Conservation (phyloP, 2,797 vertebrate species). For the Tapera naevia region DNA sequence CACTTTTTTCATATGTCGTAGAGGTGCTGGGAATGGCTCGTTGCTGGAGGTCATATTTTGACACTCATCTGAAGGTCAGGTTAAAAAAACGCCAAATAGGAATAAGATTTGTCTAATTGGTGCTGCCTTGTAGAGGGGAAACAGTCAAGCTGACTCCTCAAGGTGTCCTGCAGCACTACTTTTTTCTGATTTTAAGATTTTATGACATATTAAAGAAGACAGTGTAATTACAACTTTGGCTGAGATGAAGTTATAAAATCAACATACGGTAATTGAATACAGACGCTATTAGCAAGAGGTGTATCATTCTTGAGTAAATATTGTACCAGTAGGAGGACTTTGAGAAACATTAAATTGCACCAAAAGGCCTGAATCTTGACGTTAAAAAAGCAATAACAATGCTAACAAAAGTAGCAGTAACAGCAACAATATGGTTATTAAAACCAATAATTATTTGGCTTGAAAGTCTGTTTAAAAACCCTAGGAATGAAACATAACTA, state of each 20-base stretch:
- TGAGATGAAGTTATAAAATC: slow-evolving; percentile 45
- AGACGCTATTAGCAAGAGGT: slow-evolving; percentile 19
- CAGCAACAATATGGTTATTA: slow-evolving; percentile 12
- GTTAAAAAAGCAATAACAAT: slow-evolving; percentile 15
- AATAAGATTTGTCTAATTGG: slow-evolving; percentile 31
- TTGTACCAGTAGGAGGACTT: not conserved
- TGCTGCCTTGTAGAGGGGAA: not conserved
- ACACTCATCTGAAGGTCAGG: slow-evolving; percentile 35
- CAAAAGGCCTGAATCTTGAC: not conserved
- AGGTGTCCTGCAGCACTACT: slow-evolving; percentile 28
- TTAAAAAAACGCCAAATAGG: slow-evolving; percentile 37
- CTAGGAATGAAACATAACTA: not conserved
- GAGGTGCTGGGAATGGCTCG: not conserved
- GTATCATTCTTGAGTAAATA: slow-evolving; percentile 15
- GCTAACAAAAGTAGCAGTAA: not conserved
- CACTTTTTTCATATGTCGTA: not conserved
- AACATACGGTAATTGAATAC: slow-evolving; percentile 13
- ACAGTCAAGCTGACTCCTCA: not conserved
- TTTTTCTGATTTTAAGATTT: not conserved
- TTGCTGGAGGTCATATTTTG: slow-evolving; percentile 28
- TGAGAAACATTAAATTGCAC: slow-evolving; percentile 10
- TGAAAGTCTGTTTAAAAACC: not conserved
- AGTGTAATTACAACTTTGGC: slow-evolving; percentile 1
- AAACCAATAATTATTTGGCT: slow-evolving; percentile 9
- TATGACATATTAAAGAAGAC: slow-evolving; percentile 45